These are phyloP conservation scores for Augochlorella aurata DNA, from an alignment of 2,888 invertebrate genomes.

Conservation along the genomic window DNA sequence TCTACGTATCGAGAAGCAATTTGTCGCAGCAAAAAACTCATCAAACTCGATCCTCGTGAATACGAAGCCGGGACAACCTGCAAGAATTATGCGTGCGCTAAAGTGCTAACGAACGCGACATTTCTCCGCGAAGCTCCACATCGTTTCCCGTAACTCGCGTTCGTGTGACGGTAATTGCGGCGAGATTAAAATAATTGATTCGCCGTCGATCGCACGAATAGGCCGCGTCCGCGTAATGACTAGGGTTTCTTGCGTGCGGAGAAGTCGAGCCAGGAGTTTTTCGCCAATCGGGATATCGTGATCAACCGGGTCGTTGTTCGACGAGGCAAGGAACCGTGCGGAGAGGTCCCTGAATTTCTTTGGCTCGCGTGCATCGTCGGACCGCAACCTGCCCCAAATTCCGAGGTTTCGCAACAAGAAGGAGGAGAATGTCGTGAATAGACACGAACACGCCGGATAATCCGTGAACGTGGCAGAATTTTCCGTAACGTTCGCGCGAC, in stretches of 20 bases:
- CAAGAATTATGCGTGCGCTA: constrained; percentile 31
- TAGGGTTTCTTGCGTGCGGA: constrained; percentile 43
- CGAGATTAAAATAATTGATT: constrained; percentile 54
- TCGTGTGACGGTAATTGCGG: constrained; percentile 32
- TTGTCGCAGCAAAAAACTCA: background rate
- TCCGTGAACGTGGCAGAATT: constrained; percentile 37
- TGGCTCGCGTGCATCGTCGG: constrained; percentile 66
- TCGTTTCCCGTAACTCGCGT: constrained; percentile 23
- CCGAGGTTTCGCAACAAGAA: constrained; percentile 40
- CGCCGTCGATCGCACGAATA: constrained; percentile 30
- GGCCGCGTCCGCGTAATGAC: constrained; percentile 40
- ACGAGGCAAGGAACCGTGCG: constrained; percentile 25
- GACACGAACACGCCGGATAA: constrained; percentile 21
- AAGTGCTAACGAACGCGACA: constrained; percentile 34
- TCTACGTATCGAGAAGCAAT: no score
- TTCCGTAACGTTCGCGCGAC: constrained; percentile 29
- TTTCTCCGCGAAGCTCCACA: constrained; percentile 19
- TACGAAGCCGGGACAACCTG: background rate
- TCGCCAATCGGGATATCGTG: constrained; percentile 28
- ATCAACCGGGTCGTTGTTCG: constrained; percentile 19
- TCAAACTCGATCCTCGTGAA: background rate
- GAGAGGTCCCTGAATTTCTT: constrained; percentile 54
- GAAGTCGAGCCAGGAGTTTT: constrained; percentile 17
- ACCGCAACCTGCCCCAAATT: constrained; percentile 74
- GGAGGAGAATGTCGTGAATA: background rate